Percentiles rank a stretch among this genome's conserved stretches.
Evolutionary conservation across 2,888 invertebrate genomes (phyloP).

Genomic region (Chalcosyrphus nemorum): DNA sequence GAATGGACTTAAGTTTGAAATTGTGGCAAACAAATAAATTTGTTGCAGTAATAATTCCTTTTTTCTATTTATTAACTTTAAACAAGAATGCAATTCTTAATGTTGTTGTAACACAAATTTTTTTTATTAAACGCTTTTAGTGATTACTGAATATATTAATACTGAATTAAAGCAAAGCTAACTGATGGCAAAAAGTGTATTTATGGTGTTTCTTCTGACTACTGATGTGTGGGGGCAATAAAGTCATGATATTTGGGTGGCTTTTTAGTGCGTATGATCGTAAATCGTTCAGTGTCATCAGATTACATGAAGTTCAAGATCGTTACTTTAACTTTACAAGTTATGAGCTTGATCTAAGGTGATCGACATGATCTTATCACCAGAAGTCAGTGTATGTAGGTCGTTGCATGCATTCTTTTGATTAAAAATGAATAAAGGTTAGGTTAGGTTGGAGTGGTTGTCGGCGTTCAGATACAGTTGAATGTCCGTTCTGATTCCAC

Average conservation of each 20-base stretch:
- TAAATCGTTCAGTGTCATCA: no score
- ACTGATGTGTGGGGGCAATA: background rate
- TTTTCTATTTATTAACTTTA: slow-evolving; percentile 58
- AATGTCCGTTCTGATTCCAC: no score
- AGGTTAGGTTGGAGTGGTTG: no score
- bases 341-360: no score
- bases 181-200: background rate
- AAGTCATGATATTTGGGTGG: background rate
- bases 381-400: no score
- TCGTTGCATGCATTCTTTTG: no score
- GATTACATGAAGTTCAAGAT: no score
- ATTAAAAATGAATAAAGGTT: no score
- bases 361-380: no score
- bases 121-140: slow-evolving; percentile 25
- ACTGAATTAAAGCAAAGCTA: slow-evolving; percentile 9
- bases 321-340: no score
- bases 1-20: slow-evolving; percentile 88
- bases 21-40: slow-evolving; percentile 81
- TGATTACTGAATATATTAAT: slow-evolving; percentile 29
- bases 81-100: slow-evolving; percentile 19
- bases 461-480: no score
- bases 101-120: slow-evolving; percentile 16
- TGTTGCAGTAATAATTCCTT: slow-evolving; percentile 16
- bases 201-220: background rate
- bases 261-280: no score